phyloP scores from a whole-genome alignment of 2,113 vertebrate genomes.

The Anseranas semipalmata region DNA sequence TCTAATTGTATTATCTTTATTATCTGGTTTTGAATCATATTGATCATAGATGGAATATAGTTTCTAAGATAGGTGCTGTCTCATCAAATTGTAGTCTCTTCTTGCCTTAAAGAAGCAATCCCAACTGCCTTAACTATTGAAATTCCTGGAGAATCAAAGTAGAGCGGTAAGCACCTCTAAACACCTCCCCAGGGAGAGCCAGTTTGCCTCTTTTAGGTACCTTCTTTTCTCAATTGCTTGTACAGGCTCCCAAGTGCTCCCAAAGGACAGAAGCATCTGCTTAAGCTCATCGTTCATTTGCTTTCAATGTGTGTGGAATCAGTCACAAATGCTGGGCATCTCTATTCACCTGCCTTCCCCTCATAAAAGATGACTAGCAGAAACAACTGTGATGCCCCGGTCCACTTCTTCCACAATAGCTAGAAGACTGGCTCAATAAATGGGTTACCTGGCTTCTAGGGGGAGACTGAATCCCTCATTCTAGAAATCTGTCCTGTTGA shows the following conservation, averaged over 20 bases:
- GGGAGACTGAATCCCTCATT: background rate
- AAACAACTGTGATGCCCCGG: background rate
- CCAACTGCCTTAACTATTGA: background rate
- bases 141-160: background rate
- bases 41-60: conserved; percentile 20
- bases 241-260: conserved; percentile 6
- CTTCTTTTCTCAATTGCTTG: conserved; percentile 10
- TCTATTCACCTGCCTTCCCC: background rate
- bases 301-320: background rate
- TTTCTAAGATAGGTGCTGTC: conserved; percentile 19
- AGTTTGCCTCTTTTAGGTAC: background rate
- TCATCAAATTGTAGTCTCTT: conserved; percentile 34
- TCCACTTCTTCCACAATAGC: background rate
- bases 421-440: background rate
- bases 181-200: background rate
- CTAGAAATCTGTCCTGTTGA: background rate
- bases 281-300: background rate
- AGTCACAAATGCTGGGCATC: background rate
- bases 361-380: background rate
- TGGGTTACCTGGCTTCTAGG: background rate
- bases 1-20: conserved; percentile 49
- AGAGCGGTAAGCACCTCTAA: background rate
- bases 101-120: conserved; percentile 11
- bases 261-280: conserved; percentile 13
- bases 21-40: conserved; percentile 42